Evolutionary conservation across 2,113 vertebrate genomes (phyloP), one percentile per base, ranked within the genome.

Genomic region (Aegotheles bennettii): DNA sequence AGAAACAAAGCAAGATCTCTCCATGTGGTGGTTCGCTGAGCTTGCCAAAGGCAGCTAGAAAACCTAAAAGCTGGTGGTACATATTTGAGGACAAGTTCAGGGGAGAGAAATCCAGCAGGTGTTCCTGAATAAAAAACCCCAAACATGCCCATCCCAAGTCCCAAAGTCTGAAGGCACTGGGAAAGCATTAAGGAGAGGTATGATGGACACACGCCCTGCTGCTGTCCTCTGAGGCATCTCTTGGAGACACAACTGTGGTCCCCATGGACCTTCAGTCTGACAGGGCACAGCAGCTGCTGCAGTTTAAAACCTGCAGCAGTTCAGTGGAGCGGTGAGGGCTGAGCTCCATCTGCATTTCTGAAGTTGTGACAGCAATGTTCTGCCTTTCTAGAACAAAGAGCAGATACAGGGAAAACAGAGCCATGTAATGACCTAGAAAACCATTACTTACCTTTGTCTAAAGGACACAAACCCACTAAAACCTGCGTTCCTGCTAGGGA

Each of bases 201-300:
- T 0, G 24, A 24, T 1, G 47, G 47, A 54, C 28, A 6, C 71
- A 16, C 7, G 36, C 33, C 68, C 56, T 23, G 70, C 45, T 40
- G 76, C 54, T 59, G 25, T 24, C 13, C 36, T 82, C 10, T 1
- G 0, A 43, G 82, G 65, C 35, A n/a, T 6, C 75, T 51, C 38
- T 1, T 35, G 74, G n/a, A 76, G 68, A 36, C 79, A 12, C 0
- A 6, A 11, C 33, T 2, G 13, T 2, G 24, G 20, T 59, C 64
- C 60, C 2, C 1, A 42, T 0, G 38, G 74, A 47, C 64, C 33
- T n/a, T 29, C 10, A 6, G 43, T 1, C 35, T n/a, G 63, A 47
- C 1, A 0, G 0, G 2, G 31, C 38, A 28, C n/a, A 21, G 88
- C 80, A 83, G 80, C 76, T 78, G 75, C 65, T 50, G 3, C 15